Base-by-base conservation (phyloP, 1,140 invertebrate genomes). In the Aleiodes sp. region DNA sequence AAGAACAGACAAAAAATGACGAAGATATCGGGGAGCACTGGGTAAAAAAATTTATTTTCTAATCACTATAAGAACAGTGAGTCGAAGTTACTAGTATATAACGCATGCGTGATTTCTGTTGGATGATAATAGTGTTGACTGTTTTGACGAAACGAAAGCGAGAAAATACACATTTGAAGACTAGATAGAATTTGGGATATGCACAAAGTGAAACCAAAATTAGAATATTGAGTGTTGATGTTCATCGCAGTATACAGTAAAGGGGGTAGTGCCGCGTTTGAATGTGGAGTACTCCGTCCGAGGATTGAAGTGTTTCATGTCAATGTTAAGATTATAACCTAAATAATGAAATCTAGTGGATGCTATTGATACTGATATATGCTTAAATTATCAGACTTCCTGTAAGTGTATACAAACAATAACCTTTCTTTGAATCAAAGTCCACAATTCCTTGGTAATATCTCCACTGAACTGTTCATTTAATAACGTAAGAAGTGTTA, bases 61-160 rank as follows among this genome's bases (percentile, higher is more conserved):
- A 52, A 52, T 52, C 21, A 21, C 46, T 52, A 52, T 52, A 21
- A 52, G 21, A 24, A 24, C 46, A 52, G 26, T 52, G 26, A 52
- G 46, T 52, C 26, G 16, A 16, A 52, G 46, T 52, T 16, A 52
- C 21, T 12, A 52, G 21, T 21, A 52, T 52, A 52, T 52, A 52
- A 24, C 46, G 46, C 46, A 52, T 52, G 46, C 46, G 46, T 52
- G 26, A 52, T 52, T 21, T 24, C 4, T 52, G 12, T 16, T 52
- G 46, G 46, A 21, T 52, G 46, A 9, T 26, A 52, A 16, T 52
- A 9, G 46, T 52, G 46, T 52, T 52, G 46, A 52, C 46, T 52
- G 26, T 52, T 52, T 52, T 52, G 46, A 52, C 21, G 46, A 52
- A 52, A 52, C 4, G 26, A 52, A 52, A 52, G 26, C 46, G 19